phyloP scores from a whole-genome alignment of 1,140 invertebrate genomes.

The Tetramorium parvispinum region DNA sequence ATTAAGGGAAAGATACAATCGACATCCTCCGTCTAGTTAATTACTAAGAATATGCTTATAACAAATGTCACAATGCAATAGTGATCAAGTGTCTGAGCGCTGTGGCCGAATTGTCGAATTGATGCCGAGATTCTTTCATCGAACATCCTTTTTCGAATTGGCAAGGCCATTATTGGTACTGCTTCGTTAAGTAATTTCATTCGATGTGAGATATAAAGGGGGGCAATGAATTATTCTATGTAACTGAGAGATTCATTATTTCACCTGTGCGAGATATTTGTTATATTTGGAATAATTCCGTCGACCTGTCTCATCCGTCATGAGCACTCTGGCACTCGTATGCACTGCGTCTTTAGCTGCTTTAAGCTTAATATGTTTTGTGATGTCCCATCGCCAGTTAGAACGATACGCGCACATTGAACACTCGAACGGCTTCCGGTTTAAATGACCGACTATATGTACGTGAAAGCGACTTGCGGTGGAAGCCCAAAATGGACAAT shows the following conservation, averaged over 20 bases:
- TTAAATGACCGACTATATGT: constrained; percentile 96
- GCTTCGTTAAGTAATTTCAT: constrained; percentile 10
- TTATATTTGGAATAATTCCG: constrained; percentile 97
- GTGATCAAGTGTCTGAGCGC: constrained; percentile 70
- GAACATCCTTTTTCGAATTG: background rate
- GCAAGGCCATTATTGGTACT: background rate
- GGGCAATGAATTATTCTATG: constrained; percentile 47
- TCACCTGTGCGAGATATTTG: constrained; percentile 92
- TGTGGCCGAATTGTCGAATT: constrained; percentile 48
- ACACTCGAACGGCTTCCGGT: constrained; percentile 97
- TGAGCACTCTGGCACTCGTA: constrained; percentile 91
- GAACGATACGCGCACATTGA: constrained; percentile 96
- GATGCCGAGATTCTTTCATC: constrained; percentile 14
- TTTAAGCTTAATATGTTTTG: constrained; percentile 97
- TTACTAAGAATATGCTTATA: constrained; percentile 74
- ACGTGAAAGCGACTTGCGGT: constrained; percentile 97
- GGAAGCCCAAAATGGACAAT: constrained; percentile 95
- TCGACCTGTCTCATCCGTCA: constrained; percentile 96
- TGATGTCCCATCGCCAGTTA: constrained; percentile 98
- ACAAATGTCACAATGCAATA: constrained; percentile 60
- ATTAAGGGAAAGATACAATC: constrained; percentile 25
- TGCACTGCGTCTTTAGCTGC: constrained; percentile 93
- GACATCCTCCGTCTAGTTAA: constrained; percentile 28
- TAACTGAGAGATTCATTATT: constrained; percentile 71
- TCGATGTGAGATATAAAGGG: constrained; percentile 36